phyloP scores from a whole-genome alignment of 2,888 invertebrate species.

The Hymenopus coronatus region DNA sequence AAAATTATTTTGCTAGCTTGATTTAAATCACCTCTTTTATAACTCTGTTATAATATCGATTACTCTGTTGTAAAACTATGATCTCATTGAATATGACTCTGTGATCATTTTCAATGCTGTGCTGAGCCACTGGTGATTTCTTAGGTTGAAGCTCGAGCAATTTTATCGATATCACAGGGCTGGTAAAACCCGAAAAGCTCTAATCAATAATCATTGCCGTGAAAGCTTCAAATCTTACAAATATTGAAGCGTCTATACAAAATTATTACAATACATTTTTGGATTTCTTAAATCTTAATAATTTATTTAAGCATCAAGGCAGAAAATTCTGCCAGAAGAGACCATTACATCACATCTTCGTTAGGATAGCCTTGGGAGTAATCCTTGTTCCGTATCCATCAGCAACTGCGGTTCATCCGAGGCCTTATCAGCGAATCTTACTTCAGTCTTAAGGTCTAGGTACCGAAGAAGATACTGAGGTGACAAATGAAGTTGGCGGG shows the following conservation, averaged over 20 bases:
- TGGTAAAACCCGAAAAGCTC: too few species aligned
- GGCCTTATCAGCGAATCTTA: not conserved
- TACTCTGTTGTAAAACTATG: too few species aligned
- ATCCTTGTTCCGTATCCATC: not conserved
- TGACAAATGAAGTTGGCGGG: not conserved
- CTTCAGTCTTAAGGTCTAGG: not conserved
- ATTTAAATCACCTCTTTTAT: too few species aligned
- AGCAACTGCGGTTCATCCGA: constrained; percentile 18
- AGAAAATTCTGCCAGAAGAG: not conserved
- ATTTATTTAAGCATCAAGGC: not conserved
- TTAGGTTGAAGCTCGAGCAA: too few species aligned
- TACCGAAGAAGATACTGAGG: not conserved
- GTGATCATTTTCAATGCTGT: too few species aligned
- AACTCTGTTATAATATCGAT: too few species aligned
- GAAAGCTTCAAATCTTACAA: too few species aligned
- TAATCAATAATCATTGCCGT: too few species aligned
- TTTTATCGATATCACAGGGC: too few species aligned
- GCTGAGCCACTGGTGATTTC: too few species aligned
- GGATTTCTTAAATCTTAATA: not conserved
- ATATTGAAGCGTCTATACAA: not conserved
- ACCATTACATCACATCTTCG: not conserved
- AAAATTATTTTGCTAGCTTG: too few species aligned
- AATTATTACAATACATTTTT: not conserved
- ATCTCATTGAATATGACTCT: too few species aligned
- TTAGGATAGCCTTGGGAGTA: not conserved